These are phyloP conservation scores for Antechinus stuartii DNA, from an alignment of 2,113 vertebrate genomes.

Conservation along the genomic window DNA sequence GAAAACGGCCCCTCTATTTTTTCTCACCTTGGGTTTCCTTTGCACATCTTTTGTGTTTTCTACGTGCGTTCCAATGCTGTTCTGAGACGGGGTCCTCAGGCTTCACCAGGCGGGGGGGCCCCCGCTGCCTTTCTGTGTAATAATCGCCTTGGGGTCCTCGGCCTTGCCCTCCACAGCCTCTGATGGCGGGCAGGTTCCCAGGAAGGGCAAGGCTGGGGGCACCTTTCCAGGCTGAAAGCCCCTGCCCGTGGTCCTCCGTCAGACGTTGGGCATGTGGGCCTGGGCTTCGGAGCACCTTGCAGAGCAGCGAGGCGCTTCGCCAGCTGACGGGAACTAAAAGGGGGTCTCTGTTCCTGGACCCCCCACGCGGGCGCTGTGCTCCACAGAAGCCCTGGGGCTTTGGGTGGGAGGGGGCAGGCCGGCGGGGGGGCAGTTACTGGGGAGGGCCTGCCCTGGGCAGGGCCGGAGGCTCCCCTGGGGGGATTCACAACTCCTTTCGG, in stretches of 20 bases:
- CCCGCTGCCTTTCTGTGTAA: neutral
- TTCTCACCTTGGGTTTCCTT: neutral
- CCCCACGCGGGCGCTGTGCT: too few relatives aligned
- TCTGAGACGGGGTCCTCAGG: neutral
- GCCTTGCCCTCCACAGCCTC: neutral
- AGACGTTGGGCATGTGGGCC: too few relatives aligned
- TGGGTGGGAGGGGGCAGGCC: neutral
- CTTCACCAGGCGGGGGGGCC: neutral
- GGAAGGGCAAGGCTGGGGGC: too few relatives aligned
- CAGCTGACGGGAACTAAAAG: neutral
- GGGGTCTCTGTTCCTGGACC: too few relatives aligned
- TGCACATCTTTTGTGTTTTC: neutral
- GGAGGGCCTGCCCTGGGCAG: neutral
- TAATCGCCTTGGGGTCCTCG: neutral
- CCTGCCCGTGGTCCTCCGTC: too few relatives aligned
- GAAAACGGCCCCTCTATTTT: neutral
- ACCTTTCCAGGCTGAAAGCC: too few relatives aligned
- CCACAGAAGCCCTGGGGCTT: neutral
- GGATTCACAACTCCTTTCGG: neutral
- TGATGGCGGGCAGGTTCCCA: neutral
- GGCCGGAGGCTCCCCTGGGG: neutral
- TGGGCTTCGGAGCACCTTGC: too few relatives aligned
- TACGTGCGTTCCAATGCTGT: neutral
- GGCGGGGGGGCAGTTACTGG: neutral
- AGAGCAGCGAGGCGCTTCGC: neutral